Evolutionary conservation across 1,140 invertebrate genomes (phyloP), one percentile per base, ranked within the genome.

Genomic region (Drosophila takahashii): DNA sequence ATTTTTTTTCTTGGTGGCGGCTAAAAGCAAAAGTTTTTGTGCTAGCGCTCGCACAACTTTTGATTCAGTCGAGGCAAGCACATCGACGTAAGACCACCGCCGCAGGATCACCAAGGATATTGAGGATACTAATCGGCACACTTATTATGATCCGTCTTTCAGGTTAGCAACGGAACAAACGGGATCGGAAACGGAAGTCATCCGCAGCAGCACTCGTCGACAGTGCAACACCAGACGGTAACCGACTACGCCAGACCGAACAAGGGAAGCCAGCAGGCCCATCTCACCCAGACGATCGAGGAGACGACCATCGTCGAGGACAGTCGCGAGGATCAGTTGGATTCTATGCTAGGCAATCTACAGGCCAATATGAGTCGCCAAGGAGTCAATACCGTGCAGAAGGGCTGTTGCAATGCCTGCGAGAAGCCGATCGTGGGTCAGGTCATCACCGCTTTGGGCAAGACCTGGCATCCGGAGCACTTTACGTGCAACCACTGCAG

Each of bases 401-500:
- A 99, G 93, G 99, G 98, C 80, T 98, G 98, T 93, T 99, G 98
- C 95, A 98, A 95, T 91, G 98, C 97, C 57, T 99, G 98, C 94
- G 97, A 98, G 92, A 99, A 99, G 91, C 97, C 98, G 15, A 99
- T 99, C 93, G 97, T 99, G 37, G 98, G 98, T 76, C 98, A 99
- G 95, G 97, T 98, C 92, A 92, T 91, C 78, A 99, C 98, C 34
- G 99, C 99, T 1, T 91, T 99, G 77, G 99, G 98, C 27, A 97
- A 98, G 93, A 99, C 98, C n/a, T 99, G 98, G 98, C 99, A 99
- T 93, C 98, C 98, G 10, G 98, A 99, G 93, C 99, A 99, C 92
- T 99, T 99, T 93, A 97, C 96, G 4, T 99, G 99, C 94, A 96
- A 96, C 57, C 98, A 99, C 91, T 99, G 99, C 94, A 97, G 96